Base-by-base conservation (phyloP, 2,797 vertebrate species). In the Masticophis lateralis region DNA sequence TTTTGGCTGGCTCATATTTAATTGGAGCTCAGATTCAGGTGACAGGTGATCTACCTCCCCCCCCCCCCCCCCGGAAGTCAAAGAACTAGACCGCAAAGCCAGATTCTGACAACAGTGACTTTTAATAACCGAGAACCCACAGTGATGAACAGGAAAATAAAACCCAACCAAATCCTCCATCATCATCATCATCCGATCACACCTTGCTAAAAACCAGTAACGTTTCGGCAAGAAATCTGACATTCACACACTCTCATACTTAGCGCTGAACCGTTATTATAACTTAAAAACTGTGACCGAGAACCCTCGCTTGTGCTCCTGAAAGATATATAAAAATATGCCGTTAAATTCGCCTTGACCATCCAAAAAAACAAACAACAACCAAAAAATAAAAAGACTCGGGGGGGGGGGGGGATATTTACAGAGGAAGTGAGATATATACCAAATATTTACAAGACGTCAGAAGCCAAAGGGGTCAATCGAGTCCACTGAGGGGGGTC, bases 321-420 rank as follows among this genome's bases (percentile, higher is more conserved):
- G 93, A 97, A 86, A 97, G 97, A 97, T 98, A 98, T 98, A 98
- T 98, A 98, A 98, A 98, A 98, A 98, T 98, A 98, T 98, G 98
- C 98, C 98, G 98, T 98, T 97, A 97, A 97, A 98, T 98, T 98
- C 97, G 98, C 98, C 98, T 98, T 95, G 98, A 98, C 98, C 98
- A 97, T 98, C 98, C 66, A 32, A 69, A 66, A n/a, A 69, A 69
- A 63, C 9, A 28, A 27, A 59, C 18, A 28, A 28, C 3, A 63
- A 51, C 51, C 0, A 51, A 9, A 7, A 51, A 51, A 3, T 3
- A 47, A 63, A 97, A 97, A 97, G 87, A 98, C 96, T 69, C 20
- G 95, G 97, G 97, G 47, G 37, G 37, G 37, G 37, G 37, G 37
- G 37, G 37, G 97, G 96, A 98, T 98, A 98, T 83, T 83, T 98